A percentile compares a stretch with the other conserved stretches of the same genome.
Evolutionary conservation across 2,797 vertebrate genomes (phyloP).

Genomic region (Acipenser ruthenus): DNA sequence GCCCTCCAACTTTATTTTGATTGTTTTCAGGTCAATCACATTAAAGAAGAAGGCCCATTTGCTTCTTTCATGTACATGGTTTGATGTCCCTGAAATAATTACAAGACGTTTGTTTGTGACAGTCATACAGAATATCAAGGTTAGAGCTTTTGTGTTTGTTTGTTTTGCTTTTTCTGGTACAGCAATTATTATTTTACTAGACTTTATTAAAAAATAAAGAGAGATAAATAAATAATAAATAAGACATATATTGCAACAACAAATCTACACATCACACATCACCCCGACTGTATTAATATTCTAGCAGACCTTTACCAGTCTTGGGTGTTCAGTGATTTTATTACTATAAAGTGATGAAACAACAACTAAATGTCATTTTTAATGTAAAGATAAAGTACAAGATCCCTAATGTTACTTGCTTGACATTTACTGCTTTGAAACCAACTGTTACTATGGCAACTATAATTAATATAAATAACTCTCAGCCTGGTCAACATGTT

Average conservation of each 20-base stretch:
- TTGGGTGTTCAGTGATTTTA: background rate
- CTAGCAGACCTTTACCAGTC: background rate
- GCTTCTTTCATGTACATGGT: slow-evolving; percentile 72
- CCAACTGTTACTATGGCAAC: background rate
- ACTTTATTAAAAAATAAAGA: too few species aligned
- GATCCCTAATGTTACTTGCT: slow-evolving; percentile 3
- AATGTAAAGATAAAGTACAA: background rate
- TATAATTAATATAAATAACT: too few species aligned
- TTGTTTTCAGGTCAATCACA: slow-evolving; percentile 72
- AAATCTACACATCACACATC: background rate
- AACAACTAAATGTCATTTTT: slow-evolving; percentile 14
- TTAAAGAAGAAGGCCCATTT: slow-evolving; percentile 82
- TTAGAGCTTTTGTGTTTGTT: too few species aligned
- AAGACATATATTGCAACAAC: slow-evolving; percentile 9
- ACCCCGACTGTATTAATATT: background rate
- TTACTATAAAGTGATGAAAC: slow-evolving; percentile 10
- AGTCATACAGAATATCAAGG: too few species aligned
- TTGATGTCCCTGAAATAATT: slow-evolving; percentile 62
- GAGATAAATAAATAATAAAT: too few species aligned
- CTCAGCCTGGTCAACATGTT: too few species aligned
- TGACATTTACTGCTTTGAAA: slow-evolving; percentile 11
- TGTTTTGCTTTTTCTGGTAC: too few species aligned
- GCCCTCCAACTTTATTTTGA: slow-evolving; percentile 79
- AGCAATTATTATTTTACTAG: too few species aligned
- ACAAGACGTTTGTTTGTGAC: too few species aligned